Base-by-base conservation (phyloP, 2,797 vertebrate species). In the Lophius americanus region DNA sequence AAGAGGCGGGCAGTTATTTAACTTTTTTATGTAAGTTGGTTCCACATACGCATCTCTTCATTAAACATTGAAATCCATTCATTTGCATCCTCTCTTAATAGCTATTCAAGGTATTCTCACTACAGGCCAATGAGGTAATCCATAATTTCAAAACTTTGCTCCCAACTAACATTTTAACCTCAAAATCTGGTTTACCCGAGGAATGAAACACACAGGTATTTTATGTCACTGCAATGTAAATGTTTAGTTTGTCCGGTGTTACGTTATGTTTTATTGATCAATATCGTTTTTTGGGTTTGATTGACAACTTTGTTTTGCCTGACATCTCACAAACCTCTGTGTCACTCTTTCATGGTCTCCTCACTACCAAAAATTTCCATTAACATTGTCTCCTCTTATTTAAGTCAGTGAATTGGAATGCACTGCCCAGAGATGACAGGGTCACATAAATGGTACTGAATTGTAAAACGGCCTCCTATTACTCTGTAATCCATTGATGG, bases 31-130 rank as follows among this genome's bases (percentile, higher is more conserved):
- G 46, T 65, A 57, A 51, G 11, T 81, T 50, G 64, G 50, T 55
- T 84, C 52, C 52, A 39, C 12, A 60, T 37, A 60, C 8, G 0
- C 50, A 82, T 10, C 63, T 71, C 46, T 56, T 42, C 73, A 71
- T 81, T 65, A 64, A 72, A 70, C n/a, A 81, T 42, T 84, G 86
- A 85, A 56, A 32, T 91, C 89, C 78, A 92, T 95, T 93, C 92
- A 79, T 96, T 94, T 97, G 95, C 95, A 94, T 93, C 94, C 91
- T 95, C 89, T 95, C 95, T 94, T 76, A 92, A 91, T 92, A 95
- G 93, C 91, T 92, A 91, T 90, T 93, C 92, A 91, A 91, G 93
- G 91, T 93, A 92, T 92, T 94, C 92, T 91, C 92, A 93, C 91
- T 92, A 94, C 94, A 93, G 91, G 73, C 85, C 92, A 51, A 70